These are phyloP conservation scores for Amblyteles armatorius DNA, from an alignment of 2,888 invertebrate genomes.

Conservation along the genomic window DNA sequence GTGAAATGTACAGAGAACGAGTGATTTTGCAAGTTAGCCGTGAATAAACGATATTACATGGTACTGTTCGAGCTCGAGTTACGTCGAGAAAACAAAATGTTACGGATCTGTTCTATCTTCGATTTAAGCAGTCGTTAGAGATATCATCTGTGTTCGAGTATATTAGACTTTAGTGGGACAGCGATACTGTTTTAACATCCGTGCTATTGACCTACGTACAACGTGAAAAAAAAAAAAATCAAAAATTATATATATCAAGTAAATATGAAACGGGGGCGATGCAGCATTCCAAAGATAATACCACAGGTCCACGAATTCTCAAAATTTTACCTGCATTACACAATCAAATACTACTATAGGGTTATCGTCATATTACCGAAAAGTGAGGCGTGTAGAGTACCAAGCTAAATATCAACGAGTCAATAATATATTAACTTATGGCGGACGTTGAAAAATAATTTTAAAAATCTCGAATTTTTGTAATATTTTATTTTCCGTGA, in stretches of 20 bases:
- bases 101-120: conserved; percentile 5
- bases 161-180: neutral
- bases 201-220: conserved; percentile 36
- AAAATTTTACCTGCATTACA: conserved; percentile 10
- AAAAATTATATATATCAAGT: neutral
- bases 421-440: neutral
- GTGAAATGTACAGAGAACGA: conserved; percentile 21
- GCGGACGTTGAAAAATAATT: neutral
- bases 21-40: conserved; percentile 58
- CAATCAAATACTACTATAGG: conserved; percentile 45
- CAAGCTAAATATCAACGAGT: conserved; percentile 1
- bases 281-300: conserved; percentile 64
- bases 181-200: conserved; percentile 10
- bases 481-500: neutral
- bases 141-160: neutral
- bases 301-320: conserved; percentile 40
- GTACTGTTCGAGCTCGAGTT: conserved; percentile 52
- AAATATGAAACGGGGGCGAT: conserved; percentile 48
- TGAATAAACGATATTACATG: conserved; percentile 51
- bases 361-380: conserved; percentile 5
- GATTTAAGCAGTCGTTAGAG: neutral
- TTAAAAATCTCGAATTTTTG: neutral
- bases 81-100: conserved; percentile 2
- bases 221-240: conserved; percentile 38
- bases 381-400: conserved; percentile 3